Evolutionary conservation across 1,140 invertebrate genomes (phyloP).

Genomic region (Drosophila lowei): DNA sequence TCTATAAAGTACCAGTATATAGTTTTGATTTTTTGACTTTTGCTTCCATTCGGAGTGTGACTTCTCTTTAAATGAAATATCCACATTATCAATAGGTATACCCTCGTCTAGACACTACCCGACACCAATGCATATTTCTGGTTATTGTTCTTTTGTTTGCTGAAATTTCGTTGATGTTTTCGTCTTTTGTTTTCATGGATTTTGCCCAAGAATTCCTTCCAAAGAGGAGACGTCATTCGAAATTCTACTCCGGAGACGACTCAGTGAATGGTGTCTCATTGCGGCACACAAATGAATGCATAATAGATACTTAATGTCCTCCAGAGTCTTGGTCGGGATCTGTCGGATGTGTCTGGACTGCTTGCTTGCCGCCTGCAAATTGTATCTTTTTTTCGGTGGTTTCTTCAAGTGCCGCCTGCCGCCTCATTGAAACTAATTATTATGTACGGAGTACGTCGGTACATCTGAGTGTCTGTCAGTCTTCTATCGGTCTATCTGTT

Average conservation of each 20-base stretch:
- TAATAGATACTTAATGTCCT: conserved; percentile 62
- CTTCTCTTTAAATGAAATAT: too few species aligned
- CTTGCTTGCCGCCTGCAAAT: conserved; percentile 38
- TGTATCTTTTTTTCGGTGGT: conserved; percentile 38
- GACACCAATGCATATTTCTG: too few species aligned
- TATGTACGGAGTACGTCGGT: conserved; percentile 12
- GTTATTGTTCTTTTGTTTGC: too few species aligned
- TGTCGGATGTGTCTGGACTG: conserved; percentile 21
- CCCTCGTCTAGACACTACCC: too few species aligned
- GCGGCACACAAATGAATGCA: conserved; percentile 58
- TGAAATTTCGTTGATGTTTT: not conserved
- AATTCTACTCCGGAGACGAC: too few species aligned
- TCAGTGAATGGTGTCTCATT: conserved; percentile 20
- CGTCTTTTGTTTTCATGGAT: conserved; percentile 21
- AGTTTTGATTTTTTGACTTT: too few species aligned
- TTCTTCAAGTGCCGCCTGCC: conserved; percentile 52
- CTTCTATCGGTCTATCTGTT: conserved; percentile 3
- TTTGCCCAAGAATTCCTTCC: conserved; percentile 26
- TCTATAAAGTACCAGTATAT: too few species aligned
- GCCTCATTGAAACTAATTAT: conserved; percentile 71
- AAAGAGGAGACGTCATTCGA: not conserved
- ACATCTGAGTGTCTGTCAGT: too few species aligned
- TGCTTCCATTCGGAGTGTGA: too few species aligned
- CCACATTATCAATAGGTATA: too few species aligned
- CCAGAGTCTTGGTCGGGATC: conserved; percentile 29